These are phyloP conservation scores for Oegoconia quadripuncta DNA, from an alignment of 2,888 invertebrate genomes.

Conservation along the genomic window DNA sequence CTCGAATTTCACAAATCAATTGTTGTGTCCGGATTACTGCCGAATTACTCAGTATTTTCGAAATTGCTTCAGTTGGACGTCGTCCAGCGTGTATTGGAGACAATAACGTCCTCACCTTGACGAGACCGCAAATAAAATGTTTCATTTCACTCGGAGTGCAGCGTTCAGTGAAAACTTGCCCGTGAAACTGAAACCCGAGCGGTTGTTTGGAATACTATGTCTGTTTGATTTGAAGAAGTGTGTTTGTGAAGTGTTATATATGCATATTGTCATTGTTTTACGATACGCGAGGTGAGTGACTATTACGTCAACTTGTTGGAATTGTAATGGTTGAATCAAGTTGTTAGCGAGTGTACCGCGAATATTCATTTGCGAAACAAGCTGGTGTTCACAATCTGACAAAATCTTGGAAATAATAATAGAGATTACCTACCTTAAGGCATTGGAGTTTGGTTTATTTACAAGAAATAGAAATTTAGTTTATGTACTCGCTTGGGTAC, in stretches of 20 bases:
- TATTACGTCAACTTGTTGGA: slow-evolving; percentile 14
- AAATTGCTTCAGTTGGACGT: slow-evolving; percentile 32
- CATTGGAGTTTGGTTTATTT: no score
- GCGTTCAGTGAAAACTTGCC: slow-evolving; percentile 31
- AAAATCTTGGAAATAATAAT: no score
- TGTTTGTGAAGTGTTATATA: slow-evolving; percentile 28
- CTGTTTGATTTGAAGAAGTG: slow-evolving; percentile 28
- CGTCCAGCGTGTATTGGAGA: slow-evolving; percentile 39
- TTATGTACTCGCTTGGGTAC: no score
- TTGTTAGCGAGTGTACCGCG: background rate
- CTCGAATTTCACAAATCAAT: slow-evolving; percentile 9
- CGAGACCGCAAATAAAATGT: slow-evolving; percentile 55
- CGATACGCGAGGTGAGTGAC: slow-evolving; percentile 16
- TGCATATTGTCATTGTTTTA: slow-evolving; percentile 29
- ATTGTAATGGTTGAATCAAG: background rate
- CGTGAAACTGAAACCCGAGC: slow-evolving; percentile 31
- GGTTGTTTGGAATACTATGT: slow-evolving; percentile 36
- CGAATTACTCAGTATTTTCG: slow-evolving; percentile 9
- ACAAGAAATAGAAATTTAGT: no score
- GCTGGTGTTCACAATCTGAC: no score
- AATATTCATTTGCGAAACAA: no score
- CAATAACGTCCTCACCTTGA: slow-evolving; percentile 59
- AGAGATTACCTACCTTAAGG: no score
- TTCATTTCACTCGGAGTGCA: slow-evolving; percentile 36
- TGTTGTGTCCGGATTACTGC: background rate